These are phyloP conservation scores for Tenthredo mesomela DNA, from an alignment of 2,888 invertebrate species.

Conservation along the genomic window DNA sequence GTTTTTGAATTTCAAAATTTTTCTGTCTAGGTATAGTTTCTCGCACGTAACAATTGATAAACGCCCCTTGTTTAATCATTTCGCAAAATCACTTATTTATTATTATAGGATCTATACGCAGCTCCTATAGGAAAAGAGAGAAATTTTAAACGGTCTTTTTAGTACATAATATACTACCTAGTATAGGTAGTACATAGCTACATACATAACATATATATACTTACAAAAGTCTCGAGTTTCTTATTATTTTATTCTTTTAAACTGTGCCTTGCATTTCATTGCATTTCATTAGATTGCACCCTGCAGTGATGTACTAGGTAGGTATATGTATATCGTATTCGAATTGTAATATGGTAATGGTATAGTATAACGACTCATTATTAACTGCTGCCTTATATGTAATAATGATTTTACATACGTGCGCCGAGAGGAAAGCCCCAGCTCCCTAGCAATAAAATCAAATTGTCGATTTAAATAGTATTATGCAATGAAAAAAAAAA, in stretches of 20 bases:
- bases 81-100: neutral
- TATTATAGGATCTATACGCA: neutral
- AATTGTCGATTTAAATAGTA: neutral
- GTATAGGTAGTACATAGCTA: neutral
- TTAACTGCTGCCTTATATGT: neutral
- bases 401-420: neutral
- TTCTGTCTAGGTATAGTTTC: neutral
- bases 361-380: neutral
- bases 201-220: neutral
- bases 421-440: neutral
- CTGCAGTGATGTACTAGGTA: neutral
- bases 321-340: neutral
- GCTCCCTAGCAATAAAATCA: neutral
- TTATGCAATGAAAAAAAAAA: neutral
- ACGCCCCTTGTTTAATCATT: neutral
- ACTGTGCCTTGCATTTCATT: neutral
- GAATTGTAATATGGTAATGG: neutral
- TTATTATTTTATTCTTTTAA: neutral
- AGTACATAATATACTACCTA: neutral
- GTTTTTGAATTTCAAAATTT: neutral
- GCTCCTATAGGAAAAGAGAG: neutral
- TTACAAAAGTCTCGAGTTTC: slow-evolving; percentile 11
- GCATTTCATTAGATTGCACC: neutral
- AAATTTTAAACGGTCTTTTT: neutral
- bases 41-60: neutral